phyloP scores from a whole-genome alignment of 2,888 invertebrate species.

The Rhaphigaster nebulosa region DNA sequence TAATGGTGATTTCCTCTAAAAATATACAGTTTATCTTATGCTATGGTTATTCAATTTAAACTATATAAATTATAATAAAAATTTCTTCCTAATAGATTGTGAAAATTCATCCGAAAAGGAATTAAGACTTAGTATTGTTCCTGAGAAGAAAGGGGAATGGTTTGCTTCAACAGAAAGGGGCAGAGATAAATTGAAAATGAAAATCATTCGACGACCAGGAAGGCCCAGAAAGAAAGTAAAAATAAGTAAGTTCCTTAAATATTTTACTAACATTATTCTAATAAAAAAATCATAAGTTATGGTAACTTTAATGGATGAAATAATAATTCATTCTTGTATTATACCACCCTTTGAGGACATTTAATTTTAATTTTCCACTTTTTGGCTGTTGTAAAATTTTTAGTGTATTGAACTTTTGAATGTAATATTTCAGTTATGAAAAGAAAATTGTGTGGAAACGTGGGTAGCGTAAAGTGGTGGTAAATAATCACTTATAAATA shows the following conservation, averaged over 20 bases:
- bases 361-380: too few relatives aligned
- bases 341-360: too few relatives aligned
- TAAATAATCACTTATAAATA: too few relatives aligned
- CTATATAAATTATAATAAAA: not conserved
- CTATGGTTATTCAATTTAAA: not conserved
- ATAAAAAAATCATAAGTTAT: not conserved
- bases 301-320: not conserved
- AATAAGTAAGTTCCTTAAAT: constrained; percentile 14
- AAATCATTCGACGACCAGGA: constrained; percentile 52
- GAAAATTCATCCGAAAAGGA: constrained; percentile 26
- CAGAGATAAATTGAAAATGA: constrained; percentile 53
- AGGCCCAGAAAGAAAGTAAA: constrained; percentile 52
- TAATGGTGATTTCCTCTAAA: constrained; percentile 8
- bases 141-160: constrained; percentile 66
- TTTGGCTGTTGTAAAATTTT: too few relatives aligned
- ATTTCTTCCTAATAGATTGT: not conserved
- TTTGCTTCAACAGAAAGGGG: constrained; percentile 28
- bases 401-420: too few relatives aligned
- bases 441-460: too few relatives aligned
- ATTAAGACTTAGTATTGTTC: not conserved
- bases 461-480: too few relatives aligned
- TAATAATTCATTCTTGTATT: too few relatives aligned
- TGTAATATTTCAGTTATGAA: too few relatives aligned
- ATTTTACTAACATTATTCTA: not conserved
- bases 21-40: not conserved